Conservation (phyloP, 2,113 vertebrate species). For the Mustela nigripes region DNA sequence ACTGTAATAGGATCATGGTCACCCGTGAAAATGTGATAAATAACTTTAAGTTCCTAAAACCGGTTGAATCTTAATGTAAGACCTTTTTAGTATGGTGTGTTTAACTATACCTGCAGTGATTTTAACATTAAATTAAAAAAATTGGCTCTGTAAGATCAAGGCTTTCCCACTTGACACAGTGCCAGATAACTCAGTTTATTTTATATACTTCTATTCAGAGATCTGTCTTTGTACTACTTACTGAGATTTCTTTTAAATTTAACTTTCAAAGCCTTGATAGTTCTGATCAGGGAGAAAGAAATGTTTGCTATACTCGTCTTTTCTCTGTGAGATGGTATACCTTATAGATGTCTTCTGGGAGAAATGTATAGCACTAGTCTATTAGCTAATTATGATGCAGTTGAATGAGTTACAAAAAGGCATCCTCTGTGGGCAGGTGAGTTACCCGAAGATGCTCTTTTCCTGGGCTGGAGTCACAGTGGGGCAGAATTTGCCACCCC, state of each 20-base stretch:
- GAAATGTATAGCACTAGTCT: not conserved
- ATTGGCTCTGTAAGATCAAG: not conserved
- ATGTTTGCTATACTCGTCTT: not conserved
- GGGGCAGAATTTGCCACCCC: not conserved
- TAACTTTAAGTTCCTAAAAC: slow-evolving; percentile 32
- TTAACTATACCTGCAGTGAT: not conserved
- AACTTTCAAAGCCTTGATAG: not conserved
- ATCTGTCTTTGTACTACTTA: not conserved
- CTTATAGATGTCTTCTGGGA: not conserved
- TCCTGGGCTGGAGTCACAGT: not conserved
- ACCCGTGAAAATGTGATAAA: not conserved
- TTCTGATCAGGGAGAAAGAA: not conserved
- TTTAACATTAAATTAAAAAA: not conserved
- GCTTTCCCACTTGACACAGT: not conserved
- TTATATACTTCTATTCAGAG: slow-evolving; percentile 8
- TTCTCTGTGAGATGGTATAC: not conserved
- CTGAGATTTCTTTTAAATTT: slow-evolving; percentile 11
- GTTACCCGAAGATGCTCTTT: not conserved
- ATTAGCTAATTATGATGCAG: not conserved
- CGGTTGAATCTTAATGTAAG: not conserved
- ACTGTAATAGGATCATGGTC: not conserved
- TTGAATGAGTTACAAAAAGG: not conserved
- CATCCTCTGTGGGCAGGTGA: not conserved
- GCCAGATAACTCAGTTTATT: not conserved
- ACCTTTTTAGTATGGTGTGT: not conserved